Conservation (phyloP, 2,113 vertebrate species). For the Pangasianodon gigas region DNA sequence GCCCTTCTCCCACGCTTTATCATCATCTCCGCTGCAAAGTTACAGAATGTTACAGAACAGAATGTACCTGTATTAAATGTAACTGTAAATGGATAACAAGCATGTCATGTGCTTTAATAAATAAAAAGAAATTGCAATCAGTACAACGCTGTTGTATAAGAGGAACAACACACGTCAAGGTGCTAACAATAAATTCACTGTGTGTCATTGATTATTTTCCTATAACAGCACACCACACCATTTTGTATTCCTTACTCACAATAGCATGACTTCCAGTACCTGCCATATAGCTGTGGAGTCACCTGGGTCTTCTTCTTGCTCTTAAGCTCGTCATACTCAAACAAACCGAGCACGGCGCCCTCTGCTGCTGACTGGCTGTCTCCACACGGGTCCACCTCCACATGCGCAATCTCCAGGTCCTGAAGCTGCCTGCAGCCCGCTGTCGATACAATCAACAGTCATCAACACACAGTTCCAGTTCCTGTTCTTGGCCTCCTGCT, state of each 20-base stretch:
- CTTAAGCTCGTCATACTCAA: slow-evolving; percentile 89
- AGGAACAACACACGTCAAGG: too few species aligned
- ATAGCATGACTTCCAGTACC: slow-evolving; percentile 67
- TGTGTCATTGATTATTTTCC: not conserved
- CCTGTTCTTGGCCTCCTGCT: not conserved
- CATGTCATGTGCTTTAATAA: not conserved
- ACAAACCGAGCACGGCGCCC: slow-evolving; percentile 87
- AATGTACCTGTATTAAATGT: not conserved
- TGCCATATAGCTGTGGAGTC: slow-evolving; percentile 78
- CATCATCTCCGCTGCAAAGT: slow-evolving; percentile 73
- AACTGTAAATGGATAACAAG: not conserved
- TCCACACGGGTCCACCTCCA: slow-evolving; percentile 93
- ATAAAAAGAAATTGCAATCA: not conserved
- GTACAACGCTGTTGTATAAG: not conserved
- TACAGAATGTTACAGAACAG: too few species aligned
- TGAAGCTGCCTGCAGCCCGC: slow-evolving; percentile 88
- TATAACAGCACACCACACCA: not conserved
- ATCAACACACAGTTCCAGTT: not conserved
- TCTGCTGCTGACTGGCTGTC: slow-evolving; percentile 92
- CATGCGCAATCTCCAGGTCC: slow-evolving; percentile 82
- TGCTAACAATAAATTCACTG: too few species aligned
- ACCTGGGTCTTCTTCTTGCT: slow-evolving; percentile 85
- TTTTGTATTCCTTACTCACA: not conserved
- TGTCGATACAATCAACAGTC: slow-evolving; percentile 52
- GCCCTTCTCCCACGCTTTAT: slow-evolving; percentile 84